phyloP scores from a whole-genome alignment of 2,888 invertebrate genomes.

The Lamellibrachia columna region DNA sequence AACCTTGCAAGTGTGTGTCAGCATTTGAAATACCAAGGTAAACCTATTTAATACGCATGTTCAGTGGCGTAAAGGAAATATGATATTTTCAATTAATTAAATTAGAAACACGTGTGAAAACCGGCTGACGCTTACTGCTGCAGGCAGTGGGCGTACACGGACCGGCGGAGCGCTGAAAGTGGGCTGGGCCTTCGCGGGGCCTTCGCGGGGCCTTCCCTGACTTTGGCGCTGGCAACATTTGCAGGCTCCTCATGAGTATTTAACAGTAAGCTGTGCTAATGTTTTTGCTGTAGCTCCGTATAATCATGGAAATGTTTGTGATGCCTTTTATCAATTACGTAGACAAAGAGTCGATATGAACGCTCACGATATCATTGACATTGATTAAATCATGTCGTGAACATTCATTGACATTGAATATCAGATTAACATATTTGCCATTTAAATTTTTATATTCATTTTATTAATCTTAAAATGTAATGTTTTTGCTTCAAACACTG shows the following conservation, averaged over 20 bases:
- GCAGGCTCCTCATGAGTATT: background rate
- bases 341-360: background rate
- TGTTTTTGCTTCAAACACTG: no score
- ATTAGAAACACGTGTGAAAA: background rate
- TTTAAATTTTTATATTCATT: no score
- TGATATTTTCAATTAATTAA: background rate
- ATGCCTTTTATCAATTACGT: background rate
- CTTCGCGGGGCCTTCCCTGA: background rate
- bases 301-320: background rate
- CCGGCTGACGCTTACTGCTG: background rate
- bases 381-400: background rate
- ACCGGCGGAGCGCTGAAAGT: background rate
- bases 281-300: background rate
- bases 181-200: background rate
- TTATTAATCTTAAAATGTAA: no score
- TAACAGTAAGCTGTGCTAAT: no score
- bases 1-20: constrained; percentile 16
- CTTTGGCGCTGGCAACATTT: background rate
- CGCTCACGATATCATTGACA: background rate
- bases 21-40: constrained; percentile 6
- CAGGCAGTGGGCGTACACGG: background rate
- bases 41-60: background rate
- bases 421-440: no score
- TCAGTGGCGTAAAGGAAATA: background rate
- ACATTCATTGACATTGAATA: no score